Conservation (phyloP, 2,113 vertebrate genomes). For the Pica pica region DNA sequence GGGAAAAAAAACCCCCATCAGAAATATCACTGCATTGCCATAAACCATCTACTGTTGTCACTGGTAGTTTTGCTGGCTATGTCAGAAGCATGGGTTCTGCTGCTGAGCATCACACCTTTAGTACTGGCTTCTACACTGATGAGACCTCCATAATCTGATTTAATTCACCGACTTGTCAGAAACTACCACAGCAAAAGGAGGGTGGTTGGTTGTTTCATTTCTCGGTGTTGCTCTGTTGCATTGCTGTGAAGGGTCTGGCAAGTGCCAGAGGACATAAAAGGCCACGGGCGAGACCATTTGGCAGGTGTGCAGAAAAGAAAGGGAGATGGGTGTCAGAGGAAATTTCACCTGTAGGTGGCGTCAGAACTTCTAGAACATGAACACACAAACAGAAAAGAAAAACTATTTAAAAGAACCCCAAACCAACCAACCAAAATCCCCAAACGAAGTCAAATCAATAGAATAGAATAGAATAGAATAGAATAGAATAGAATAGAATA, state of each 20-base stretch:
- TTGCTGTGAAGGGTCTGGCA: background rate
- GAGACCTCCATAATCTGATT: background rate
- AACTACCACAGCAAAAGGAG: background rate
- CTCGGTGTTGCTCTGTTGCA: background rate
- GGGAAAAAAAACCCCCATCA: background rate
- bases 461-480: too few species aligned
- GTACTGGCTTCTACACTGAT: background rate
- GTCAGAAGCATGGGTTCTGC: background rate
- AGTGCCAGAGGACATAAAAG: background rate
- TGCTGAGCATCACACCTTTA: background rate
- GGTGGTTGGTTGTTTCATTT: fast-evolving
- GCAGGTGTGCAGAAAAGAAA: background rate
- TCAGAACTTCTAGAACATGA: background rate
- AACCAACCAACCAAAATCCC: background rate
- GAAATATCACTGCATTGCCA: background rate
- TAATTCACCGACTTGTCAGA: background rate
- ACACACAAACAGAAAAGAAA: background rate
- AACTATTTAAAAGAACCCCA: background rate
- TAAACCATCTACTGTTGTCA: background rate
- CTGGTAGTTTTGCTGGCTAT: background rate
- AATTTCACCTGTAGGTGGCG: background rate
- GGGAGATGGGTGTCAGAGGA: background rate
- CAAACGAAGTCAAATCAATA: background rate
- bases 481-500: too few species aligned
- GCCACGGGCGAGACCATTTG: fast-evolving